phyloP scores from a whole-genome alignment of 2,113 vertebrate genomes.

The Planiliza haematocheilus region DNA sequence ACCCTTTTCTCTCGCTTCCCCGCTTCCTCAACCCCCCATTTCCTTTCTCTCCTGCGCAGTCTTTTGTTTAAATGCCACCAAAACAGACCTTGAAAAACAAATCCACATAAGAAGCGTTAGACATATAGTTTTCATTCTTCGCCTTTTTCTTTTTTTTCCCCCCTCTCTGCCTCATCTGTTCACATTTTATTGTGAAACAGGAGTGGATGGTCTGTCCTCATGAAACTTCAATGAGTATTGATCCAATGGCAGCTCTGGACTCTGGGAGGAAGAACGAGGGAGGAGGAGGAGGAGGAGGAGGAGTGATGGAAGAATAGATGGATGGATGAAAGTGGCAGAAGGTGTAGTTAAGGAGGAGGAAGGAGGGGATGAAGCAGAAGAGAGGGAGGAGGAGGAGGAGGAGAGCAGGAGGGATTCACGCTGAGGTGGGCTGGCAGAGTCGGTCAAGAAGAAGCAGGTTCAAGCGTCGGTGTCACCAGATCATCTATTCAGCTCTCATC shows the following conservation, averaged over 20 bases:
- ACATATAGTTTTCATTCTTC: constrained; percentile 3
- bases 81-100: constrained; percentile 33
- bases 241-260: constrained; percentile 76
- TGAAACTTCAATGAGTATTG: constrained; percentile 90
- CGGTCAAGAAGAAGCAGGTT: constrained; percentile 40
- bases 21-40: constrained; percentile 44
- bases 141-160: neutral
- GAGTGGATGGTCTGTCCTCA: constrained; percentile 85
- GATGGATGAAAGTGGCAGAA: constrained; percentile 68
- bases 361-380: constrained; percentile 31
- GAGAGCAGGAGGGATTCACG: constrained; percentile 40
- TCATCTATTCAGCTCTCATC: neutral
- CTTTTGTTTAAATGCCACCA: constrained; percentile 27
- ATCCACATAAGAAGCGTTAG: constrained; percentile 3
- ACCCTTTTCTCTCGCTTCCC: constrained; percentile 1
- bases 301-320: constrained; percentile 54
- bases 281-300: constrained; percentile 42
- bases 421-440: constrained; percentile 43
- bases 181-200: constrained; percentile 86
- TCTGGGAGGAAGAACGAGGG: constrained; percentile 46
- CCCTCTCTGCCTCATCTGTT: constrained; percentile 35
- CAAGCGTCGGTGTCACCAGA: constrained; percentile 10
- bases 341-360: constrained; percentile 65
- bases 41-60: neutral
- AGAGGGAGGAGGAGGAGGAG: constrained; percentile 21